phyloP scores from a whole-genome alignment of 1,140 invertebrate species.

The Aleiodes sp. region DNA sequence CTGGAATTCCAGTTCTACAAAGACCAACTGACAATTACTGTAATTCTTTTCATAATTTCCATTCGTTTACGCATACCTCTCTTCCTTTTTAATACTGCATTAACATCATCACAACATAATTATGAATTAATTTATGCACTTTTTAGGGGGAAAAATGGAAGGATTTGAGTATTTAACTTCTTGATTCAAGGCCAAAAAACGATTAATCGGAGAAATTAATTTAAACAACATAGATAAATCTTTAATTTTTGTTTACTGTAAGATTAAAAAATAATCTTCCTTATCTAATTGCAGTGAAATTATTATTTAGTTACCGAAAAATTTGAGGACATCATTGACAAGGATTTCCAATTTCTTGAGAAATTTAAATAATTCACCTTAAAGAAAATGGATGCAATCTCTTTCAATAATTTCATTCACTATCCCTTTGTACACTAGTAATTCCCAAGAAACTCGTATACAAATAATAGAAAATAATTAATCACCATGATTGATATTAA shows the following conservation, averaged over 20 bases:
- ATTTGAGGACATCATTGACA: no score
- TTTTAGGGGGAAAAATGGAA: not conserved
- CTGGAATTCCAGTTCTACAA: constrained; percentile 70
- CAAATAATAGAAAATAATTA: not conserved
- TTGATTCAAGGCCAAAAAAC: no score
- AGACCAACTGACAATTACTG: constrained; percentile 64
- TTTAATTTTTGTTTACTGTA: no score
- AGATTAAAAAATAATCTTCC: no score
- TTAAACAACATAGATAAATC: no score
- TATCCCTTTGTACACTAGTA: not conserved
- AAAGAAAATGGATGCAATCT: no score
- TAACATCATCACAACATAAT: constrained; percentile 22
- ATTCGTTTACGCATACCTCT: not conserved
- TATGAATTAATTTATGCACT: not conserved
- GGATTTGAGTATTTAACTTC: not conserved
- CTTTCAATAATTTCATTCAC: no score
- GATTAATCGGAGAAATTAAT: no score
- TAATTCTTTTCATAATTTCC: constrained; percentile 48
- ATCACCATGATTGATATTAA: not conserved
- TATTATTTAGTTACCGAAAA: no score
- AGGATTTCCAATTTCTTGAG: no score
- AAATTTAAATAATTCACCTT: no score
- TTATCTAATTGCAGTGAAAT: no score
- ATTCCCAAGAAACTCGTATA: not conserved
- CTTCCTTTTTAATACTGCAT: not conserved